Percentiles rank a stretch among this genome's conserved stretches.
Evolutionary conservation across 2,113 vertebrate species (phyloP).

Genomic region (Oplegnathus fasciatus): DNA sequence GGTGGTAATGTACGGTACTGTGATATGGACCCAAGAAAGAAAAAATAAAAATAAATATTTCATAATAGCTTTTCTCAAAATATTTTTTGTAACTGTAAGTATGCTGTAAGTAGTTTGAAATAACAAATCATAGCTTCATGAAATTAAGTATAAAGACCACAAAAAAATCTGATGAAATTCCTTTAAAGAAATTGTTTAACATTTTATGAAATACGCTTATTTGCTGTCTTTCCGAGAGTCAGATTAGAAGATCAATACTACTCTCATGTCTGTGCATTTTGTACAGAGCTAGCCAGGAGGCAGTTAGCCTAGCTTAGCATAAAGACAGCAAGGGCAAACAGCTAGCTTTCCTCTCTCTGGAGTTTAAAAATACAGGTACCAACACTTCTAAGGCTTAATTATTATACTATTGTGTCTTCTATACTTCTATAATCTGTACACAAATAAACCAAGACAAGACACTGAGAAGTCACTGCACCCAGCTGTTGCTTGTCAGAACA

Average conservation of each 20-base stretch:
- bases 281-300: neutral
- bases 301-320: too few species aligned
- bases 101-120: neutral
- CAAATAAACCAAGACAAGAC: too few species aligned
- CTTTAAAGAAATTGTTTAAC: neutral
- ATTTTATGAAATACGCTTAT: neutral
- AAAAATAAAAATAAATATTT: constrained; percentile 23
- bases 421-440: too few species aligned
- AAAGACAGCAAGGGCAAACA: too few species aligned
- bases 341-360: too few species aligned
- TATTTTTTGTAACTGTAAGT: neutral
- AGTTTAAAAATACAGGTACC: too few species aligned
- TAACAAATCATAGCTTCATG: neutral
- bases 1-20: constrained; percentile 13
- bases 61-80: neutral
- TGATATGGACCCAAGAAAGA: constrained; percentile 24
- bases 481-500: too few species aligned
- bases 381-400: too few species aligned
- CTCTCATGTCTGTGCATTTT: neutral
- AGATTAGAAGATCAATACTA: neutral
- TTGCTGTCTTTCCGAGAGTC: neutral
- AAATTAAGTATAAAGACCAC: neutral
- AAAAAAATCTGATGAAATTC: neutral
- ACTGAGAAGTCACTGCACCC: too few species aligned
- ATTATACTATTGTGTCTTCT: too few species aligned